phyloP scores from a whole-genome alignment of 2,113 vertebrate genomes.

The Cynoglossus semilaevis region DNA sequence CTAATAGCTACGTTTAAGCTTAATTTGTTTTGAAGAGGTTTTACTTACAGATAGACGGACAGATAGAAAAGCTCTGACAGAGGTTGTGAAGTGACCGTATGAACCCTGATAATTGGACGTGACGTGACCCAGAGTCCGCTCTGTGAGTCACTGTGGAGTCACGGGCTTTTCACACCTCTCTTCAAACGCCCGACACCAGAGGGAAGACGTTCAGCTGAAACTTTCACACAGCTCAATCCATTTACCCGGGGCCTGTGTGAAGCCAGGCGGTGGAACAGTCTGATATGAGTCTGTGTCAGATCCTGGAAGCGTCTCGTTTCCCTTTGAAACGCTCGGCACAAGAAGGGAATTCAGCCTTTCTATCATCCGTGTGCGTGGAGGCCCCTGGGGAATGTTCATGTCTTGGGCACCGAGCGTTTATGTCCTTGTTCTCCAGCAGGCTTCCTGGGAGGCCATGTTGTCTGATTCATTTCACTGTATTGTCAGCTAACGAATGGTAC shows the following conservation, averaged over 20 bases:
- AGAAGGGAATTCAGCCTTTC: slow-evolving; percentile 54
- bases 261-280: slow-evolving; percentile 17
- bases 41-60: no score
- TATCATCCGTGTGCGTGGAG: slow-evolving; percentile 25
- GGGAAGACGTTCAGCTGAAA: slow-evolving; percentile 19
- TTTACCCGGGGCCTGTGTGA: slow-evolving; percentile 31
- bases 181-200: slow-evolving; percentile 46
- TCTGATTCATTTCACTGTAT: slow-evolving; percentile 63
- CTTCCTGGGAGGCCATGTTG: slow-evolving; percentile 62
- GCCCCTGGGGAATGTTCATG: slow-evolving; percentile 49
- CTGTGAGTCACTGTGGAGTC: slow-evolving; percentile 50
- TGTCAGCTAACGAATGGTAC: slow-evolving; percentile 63
- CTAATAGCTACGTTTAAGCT: no score
- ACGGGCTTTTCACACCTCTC: slow-evolving; percentile 26
- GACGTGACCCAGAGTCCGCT: no score
- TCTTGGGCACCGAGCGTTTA: slow-evolving; percentile 54
- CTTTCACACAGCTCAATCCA: slow-evolving; percentile 36
- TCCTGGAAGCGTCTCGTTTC: slow-evolving; percentile 51
- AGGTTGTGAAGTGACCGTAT: no score
- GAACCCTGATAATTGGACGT: no score
- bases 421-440: slow-evolving; percentile 52
- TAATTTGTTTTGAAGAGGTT: no score
- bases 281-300: slow-evolving; percentile 40
- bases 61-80: no score
- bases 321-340: slow-evolving; percentile 38